Evolutionary conservation across 2,888 invertebrate species (phyloP).

Genomic region (Caenorhabditis angaria): DNA sequence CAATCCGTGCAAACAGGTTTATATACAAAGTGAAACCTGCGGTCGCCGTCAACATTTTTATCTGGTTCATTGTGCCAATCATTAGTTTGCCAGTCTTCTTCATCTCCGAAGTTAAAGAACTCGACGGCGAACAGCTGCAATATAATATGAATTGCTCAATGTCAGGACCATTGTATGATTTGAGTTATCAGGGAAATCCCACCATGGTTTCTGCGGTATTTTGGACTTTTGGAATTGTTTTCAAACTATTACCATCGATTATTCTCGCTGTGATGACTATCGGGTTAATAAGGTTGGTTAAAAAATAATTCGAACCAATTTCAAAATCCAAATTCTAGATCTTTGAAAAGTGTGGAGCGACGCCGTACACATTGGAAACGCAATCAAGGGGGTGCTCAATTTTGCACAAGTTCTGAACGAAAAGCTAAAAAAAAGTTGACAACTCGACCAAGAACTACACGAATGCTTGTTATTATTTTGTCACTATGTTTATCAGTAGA

Average conservation of each 20-base stretch:
- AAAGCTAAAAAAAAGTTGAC: slow-evolving; percentile 49
- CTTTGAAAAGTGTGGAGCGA: slow-evolving; percentile 58
- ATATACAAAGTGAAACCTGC: slow-evolving; percentile 53
- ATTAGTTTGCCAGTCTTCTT: slow-evolving; percentile 63
- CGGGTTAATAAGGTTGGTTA: slow-evolving; percentile 44
- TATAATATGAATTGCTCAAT: slow-evolving; percentile 37
- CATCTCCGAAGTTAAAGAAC: slow-evolving; percentile 51
- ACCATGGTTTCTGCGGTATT: slow-evolving; percentile 54
- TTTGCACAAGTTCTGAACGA: slow-evolving; percentile 47
- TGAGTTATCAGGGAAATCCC: slow-evolving; percentile 46
- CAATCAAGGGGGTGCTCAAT: slow-evolving; percentile 38
- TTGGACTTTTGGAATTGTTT: slow-evolving; percentile 65
- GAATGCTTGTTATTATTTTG: slow-evolving; percentile 60
- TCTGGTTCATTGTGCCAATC: slow-evolving; percentile 58
- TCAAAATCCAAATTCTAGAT: slow-evolving; percentile 25
- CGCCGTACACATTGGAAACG: slow-evolving; percentile 52
- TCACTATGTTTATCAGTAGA: slow-evolving; percentile 61
- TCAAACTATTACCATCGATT: slow-evolving; percentile 60
- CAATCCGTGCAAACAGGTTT: slow-evolving; percentile 57
- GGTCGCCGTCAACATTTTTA: slow-evolving; percentile 42
- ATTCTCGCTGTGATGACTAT: slow-evolving; percentile 53
- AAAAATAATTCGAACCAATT: background rate
- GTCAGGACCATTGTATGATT: slow-evolving; percentile 42
- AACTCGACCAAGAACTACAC: slow-evolving; percentile 54
- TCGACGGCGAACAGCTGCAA: slow-evolving; percentile 25